Percentiles rank a stretch among this genome's conserved stretches.
phyloP scores from a whole-genome alignment of 2,888 invertebrate species.

The Cheilosia pagana region DNA sequence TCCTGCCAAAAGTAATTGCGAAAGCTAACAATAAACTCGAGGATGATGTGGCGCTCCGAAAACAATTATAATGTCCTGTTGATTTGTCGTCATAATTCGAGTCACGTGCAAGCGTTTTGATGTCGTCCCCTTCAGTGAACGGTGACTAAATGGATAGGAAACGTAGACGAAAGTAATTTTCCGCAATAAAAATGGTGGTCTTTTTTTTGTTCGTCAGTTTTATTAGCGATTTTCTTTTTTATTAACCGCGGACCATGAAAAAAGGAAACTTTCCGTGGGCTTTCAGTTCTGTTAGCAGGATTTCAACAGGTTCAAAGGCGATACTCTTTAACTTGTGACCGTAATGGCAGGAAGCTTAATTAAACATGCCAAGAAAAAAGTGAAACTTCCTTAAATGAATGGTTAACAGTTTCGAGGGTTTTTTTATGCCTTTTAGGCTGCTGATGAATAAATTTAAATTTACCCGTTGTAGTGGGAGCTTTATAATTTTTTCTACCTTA shows the following conservation, averaged over 20 bases:
- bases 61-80: slow-evolving; percentile 57
- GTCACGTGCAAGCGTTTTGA: slow-evolving; percentile 32
- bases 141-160: slow-evolving; percentile 19
- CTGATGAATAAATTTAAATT: slow-evolving; percentile 18
- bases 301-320: slow-evolving; percentile 31
- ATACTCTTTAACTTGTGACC: background rate
- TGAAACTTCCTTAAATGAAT: background rate
- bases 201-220: background rate
- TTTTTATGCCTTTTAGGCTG: slow-evolving; percentile 26
- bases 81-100: slow-evolving; percentile 59
- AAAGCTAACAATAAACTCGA: slow-evolving; percentile 7
- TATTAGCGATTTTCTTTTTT: slow-evolving; percentile 5
- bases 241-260: no score
- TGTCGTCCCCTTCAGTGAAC: background rate
- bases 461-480: background rate
- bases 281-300: background rate
- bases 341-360: background rate
- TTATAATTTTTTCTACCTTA: no score
- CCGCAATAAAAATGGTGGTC: slow-evolving; percentile 10
- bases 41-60: slow-evolving; percentile 27
- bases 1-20: background rate
- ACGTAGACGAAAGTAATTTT: slow-evolving; percentile 28
- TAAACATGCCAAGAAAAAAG: slow-evolving; percentile 1
- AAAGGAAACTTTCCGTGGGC: no score
- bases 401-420: background rate